phyloP scores from a whole-genome alignment of 2,113 vertebrate species.

The Pachypanchax playfairii region DNA sequence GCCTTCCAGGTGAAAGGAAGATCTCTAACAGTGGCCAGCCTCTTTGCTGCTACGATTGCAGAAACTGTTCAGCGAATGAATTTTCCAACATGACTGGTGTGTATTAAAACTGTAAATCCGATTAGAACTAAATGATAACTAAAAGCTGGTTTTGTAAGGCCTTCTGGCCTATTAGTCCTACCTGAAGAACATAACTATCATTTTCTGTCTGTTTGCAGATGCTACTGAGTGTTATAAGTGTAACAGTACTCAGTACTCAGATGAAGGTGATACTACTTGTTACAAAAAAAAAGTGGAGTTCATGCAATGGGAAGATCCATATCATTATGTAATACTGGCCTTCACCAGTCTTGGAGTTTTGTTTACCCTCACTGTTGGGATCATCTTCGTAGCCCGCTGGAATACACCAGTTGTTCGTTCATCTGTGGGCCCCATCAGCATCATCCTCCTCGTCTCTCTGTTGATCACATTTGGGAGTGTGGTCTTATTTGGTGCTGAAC shows the following conservation, averaged over 20 bases:
- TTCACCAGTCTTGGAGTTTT: slow-evolving; percentile 74
- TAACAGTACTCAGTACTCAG: slow-evolving; percentile 75
- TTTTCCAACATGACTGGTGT: slow-evolving; percentile 80
- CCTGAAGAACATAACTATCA: not conserved
- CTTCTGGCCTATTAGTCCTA: not conserved
- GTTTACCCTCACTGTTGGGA: slow-evolving; percentile 72
- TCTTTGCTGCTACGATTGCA: slow-evolving; percentile 82
- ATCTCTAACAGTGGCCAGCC: slow-evolving; percentile 76
- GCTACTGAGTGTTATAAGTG: slow-evolving; percentile 77
- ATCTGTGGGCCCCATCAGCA: slow-evolving; percentile 76
- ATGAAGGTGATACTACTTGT: slow-evolving; percentile 57
- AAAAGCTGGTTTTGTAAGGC: not conserved
- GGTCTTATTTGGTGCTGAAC: slow-evolving; percentile 59
- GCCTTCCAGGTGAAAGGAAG: slow-evolving; percentile 79
- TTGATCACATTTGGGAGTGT: slow-evolving; percentile 79
- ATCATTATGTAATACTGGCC: slow-evolving; percentile 77
- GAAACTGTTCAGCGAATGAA: slow-evolving; percentile 77
- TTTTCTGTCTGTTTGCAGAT: slow-evolving; percentile 69
- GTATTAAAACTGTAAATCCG: not conserved
- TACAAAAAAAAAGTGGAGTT: slow-evolving; percentile 70
- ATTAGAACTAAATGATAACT: not conserved
- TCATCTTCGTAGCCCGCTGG: slow-evolving; percentile 80
- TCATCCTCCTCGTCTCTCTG: slow-evolving; percentile 83
- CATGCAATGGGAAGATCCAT: slow-evolving; percentile 76
- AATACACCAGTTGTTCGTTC: slow-evolving; percentile 81